Evolutionary conservation across 2,797 vertebrate species (phyloP).

Genomic region (Sarcophilus harrisii): DNA sequence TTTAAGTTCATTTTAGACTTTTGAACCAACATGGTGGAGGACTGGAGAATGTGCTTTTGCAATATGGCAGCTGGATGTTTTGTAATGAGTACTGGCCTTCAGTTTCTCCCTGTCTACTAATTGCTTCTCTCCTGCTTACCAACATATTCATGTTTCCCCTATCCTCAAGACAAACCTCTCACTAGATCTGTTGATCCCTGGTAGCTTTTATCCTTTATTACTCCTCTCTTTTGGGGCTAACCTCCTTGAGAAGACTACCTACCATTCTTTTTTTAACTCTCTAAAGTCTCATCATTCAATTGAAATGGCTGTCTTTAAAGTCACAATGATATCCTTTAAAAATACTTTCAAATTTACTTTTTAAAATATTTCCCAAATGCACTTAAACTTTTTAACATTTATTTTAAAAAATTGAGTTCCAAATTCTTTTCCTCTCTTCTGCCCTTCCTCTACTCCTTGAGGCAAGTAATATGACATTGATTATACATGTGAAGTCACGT

Average conservation of each 20-base stretch:
- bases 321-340: not conserved
- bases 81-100: not conserved
- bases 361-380: not conserved
- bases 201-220: not conserved
- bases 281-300: not conserved
- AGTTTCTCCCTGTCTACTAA: not conserved
- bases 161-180: not conserved
- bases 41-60: not conserved
- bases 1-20: not conserved
- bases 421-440: not conserved
- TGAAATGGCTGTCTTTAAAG: not conserved
- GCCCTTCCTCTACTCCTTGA: not conserved
- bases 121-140: not conserved
- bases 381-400: not conserved
- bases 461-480: not conserved
- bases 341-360: not conserved
- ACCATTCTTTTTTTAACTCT: not conserved
- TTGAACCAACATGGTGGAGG: not conserved
- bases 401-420: not conserved
- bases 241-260: not conserved
- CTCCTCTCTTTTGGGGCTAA: not conserved
- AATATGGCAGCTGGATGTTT: not conserved
- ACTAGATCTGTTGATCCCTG: not conserved
- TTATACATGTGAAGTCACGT: not conserved
- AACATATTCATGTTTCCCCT: not conserved